phyloP scores from a whole-genome alignment of 1,140 invertebrate species.

The Sminthurides bifidus region DNA sequence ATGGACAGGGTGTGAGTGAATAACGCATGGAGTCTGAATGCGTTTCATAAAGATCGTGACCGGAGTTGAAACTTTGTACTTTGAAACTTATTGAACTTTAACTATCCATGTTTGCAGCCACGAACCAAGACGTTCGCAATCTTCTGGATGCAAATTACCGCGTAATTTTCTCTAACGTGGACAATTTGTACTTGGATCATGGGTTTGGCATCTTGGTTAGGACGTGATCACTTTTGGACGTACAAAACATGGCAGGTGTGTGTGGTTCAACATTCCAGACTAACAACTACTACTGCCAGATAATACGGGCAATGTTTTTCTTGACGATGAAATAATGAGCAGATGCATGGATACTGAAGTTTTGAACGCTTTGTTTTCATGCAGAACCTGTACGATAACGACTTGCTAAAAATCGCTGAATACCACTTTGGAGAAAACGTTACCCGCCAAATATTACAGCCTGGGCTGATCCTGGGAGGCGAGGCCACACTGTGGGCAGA shows the following conservation, averaged over 20 bases:
- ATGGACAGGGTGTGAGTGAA: conserved; percentile 55
- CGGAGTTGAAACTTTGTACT: background rate
- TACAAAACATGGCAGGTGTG: conserved; percentile 27
- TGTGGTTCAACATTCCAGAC: background rate
- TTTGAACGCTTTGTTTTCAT: background rate
- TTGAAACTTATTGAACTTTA: background rate
- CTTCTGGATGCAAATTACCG: conserved; percentile 40
- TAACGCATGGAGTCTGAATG: background rate
- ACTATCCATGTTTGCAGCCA: conserved; percentile 3
- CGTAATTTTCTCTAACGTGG: conserved; percentile 34
- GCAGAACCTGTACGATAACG: conserved; percentile 28
- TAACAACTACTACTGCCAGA: too few species aligned
- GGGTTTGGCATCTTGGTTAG: conserved; percentile 33
- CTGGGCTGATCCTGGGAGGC: conserved; percentile 18
- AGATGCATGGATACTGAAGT: background rate
- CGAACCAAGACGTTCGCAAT: conserved; percentile 42
- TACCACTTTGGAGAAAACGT: conserved; percentile 20
- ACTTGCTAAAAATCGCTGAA: conserved; percentile 25
- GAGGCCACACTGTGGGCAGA: conserved; percentile 28
- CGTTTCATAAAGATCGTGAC: too few species aligned
- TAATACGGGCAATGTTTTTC: background rate
- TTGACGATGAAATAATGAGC: background rate
- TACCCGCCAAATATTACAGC: conserved; percentile 12
- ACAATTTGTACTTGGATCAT: conserved; percentile 35
- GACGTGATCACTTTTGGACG: conserved; percentile 24